Conservation (phyloP, 1,140 invertebrate genomes). For the Heliothis subflexa region DNA sequence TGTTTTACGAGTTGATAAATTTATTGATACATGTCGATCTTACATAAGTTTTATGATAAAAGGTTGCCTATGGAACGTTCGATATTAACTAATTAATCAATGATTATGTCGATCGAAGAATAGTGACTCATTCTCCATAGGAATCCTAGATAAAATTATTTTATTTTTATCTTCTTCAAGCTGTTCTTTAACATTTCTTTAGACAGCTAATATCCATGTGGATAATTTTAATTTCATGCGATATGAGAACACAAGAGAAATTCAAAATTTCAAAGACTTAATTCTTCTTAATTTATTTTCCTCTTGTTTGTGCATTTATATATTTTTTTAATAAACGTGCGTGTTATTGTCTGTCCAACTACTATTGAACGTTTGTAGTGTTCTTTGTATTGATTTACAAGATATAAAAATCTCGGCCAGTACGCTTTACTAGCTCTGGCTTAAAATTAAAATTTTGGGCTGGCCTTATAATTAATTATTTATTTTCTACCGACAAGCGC, state of each 20-base stretch:
- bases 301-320: constrained; percentile 31
- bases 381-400: background rate
- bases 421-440: background rate
- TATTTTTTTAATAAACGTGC: constrained; percentile 9
- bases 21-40: constrained; percentile 10
- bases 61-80: background rate
- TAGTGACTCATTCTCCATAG: too few relatives aligned
- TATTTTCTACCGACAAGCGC: background rate
- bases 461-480: background rate
- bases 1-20: constrained; percentile 33
- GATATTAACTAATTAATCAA: background rate
- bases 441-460: background rate
- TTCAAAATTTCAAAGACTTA: constrained; percentile 6
- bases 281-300: constrained; percentile 27
- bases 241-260: constrained; percentile 12
- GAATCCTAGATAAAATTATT: too few relatives aligned
- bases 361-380: background rate
- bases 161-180: background rate
- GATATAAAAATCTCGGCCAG: background rate
- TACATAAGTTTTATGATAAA: constrained; percentile 5
- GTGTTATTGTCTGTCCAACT: constrained; percentile 7
- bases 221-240: background rate
- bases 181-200: constrained; percentile 5
- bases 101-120: background rate
- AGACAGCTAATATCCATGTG: background rate